phyloP scores from a whole-genome alignment of 2,113 vertebrate species.

The Elgaria multicarinata region DNA sequence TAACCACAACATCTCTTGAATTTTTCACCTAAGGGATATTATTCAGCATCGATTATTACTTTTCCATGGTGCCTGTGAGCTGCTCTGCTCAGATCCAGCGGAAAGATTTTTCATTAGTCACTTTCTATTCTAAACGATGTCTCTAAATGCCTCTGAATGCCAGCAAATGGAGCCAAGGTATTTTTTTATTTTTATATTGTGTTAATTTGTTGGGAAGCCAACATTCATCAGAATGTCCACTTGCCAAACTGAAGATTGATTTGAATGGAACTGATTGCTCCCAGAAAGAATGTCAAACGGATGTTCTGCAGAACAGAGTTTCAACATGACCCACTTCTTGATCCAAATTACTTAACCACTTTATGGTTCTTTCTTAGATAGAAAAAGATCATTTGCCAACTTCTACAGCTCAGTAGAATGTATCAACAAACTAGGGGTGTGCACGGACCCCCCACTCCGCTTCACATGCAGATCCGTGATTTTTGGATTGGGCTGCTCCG shows the following conservation, averaged over 20 bases:
- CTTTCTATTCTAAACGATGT: background rate
- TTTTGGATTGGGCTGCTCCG: too few species aligned
- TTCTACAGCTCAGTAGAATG: background rate
- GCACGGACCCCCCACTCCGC: too few species aligned
- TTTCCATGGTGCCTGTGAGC: rapidly evolving
- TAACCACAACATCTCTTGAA: constrained; percentile 30
- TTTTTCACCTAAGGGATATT: constrained; percentile 14
- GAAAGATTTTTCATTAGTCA: constrained; percentile 32
- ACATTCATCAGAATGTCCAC: background rate
- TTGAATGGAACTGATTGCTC: background rate
- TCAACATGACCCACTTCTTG: background rate
- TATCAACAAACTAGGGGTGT: too few species aligned
- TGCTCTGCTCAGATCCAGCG: constrained; percentile 26
- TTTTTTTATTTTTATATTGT: background rate
- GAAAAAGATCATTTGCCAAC: background rate
- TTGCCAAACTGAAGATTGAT: background rate
- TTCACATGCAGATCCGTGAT: too few species aligned
- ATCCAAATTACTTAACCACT: constrained; percentile 16
- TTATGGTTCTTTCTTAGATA: background rate
- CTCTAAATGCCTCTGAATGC: background rate
- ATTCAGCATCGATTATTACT: constrained; percentile 40
- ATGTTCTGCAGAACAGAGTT: background rate
- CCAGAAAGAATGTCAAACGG: background rate
- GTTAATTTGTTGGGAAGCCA: background rate
- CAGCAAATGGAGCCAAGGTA: background rate